Evolutionary conservation across 2,113 vertebrate genomes (phyloP), one percentile per base, ranked within the genome.

Genomic region (Lates calcarifer): DNA sequence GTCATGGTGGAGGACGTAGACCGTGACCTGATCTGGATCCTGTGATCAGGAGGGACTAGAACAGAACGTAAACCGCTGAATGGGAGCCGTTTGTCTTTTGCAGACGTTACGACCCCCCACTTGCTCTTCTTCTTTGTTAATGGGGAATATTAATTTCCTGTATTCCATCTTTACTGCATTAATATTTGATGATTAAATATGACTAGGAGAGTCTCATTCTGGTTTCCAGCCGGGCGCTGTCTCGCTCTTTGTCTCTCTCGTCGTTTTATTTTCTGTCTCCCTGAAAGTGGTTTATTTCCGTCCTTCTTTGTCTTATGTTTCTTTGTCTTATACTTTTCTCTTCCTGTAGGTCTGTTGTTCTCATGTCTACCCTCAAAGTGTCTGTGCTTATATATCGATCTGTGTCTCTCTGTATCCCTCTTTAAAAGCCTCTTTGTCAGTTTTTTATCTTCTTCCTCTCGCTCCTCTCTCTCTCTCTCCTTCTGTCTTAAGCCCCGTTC

Each of bases 181-280:
- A 91, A 91, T 91, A 90, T 88, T 90, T 90, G 55, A 91, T 89
- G 81, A 61, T 91, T 62, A 78, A 85, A 90, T 81, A 86, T 84
- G 76, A 82, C 79, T 43, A 0, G 74, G 62, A 79, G 87, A 74
- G 3, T 72, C 77, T 89, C 82, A 5, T 45, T 68, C 82, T 63
- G 33, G 41, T 82, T 57, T 28, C 28, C 35, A 35, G 28, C 56
- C 61, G 26, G 71, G 57, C 63, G 65, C 75, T 13, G 20, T 57
- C 82, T 77, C 31, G 0, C 47, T 45, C 78, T 81, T 77, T 74
- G 68, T 75, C 69, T 70, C 67, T 41, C 28, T 14, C n/a, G 3
- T 7, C 60, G 20, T 49, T 67, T 83, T 53, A 62, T 33, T 39
- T 39, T 63, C 45, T 18, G 47, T 67, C 61, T 35, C n/a, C 28